These are phyloP conservation scores for Porites australiensis DNA, from an alignment of 64 coral and sea anemone species.

Conservation along the genomic window DNA sequence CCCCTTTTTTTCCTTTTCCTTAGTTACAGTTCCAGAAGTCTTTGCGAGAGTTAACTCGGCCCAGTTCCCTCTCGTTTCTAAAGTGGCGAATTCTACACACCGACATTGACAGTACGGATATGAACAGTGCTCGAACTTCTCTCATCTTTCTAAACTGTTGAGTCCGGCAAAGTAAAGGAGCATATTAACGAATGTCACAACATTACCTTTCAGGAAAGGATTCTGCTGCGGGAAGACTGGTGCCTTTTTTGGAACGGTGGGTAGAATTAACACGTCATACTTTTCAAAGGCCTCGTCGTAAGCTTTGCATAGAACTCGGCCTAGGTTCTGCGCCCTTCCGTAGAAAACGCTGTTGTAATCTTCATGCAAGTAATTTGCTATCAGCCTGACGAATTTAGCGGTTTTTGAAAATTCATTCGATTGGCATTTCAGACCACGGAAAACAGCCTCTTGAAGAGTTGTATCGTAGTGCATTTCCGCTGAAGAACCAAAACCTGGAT, in stretches of 20 bases:
- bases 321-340: slow-evolving; percentile 68
- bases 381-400: neutral
- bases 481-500: neutral
- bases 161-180: neutral
- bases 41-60: too few species aligned
- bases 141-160: too few species aligned
- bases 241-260: slow-evolving; percentile 63
- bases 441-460: neutral
- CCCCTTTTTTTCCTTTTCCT: too few species aligned
- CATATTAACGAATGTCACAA: too few species aligned
- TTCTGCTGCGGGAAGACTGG: slow-evolving; percentile 50
- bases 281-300: slow-evolving; percentile 57
- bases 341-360: slow-evolving; percentile 64
- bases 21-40: too few species aligned
- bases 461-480: slow-evolving; percentile 19
- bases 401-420: neutral
- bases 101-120: too few species aligned
- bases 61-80: too few species aligned
- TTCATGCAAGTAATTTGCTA: slow-evolving; percentile 67
- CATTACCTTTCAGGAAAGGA: slow-evolving; percentile 48
- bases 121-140: too few species aligned
- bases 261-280: slow-evolving; percentile 71
- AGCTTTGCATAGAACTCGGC: slow-evolving; percentile 37
- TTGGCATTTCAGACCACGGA: neutral
- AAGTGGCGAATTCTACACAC: too few species aligned